These are phyloP conservation scores for Fringilla coelebs DNA, from an alignment of 2,797 vertebrate genomes.

Conservation along the genomic window DNA sequence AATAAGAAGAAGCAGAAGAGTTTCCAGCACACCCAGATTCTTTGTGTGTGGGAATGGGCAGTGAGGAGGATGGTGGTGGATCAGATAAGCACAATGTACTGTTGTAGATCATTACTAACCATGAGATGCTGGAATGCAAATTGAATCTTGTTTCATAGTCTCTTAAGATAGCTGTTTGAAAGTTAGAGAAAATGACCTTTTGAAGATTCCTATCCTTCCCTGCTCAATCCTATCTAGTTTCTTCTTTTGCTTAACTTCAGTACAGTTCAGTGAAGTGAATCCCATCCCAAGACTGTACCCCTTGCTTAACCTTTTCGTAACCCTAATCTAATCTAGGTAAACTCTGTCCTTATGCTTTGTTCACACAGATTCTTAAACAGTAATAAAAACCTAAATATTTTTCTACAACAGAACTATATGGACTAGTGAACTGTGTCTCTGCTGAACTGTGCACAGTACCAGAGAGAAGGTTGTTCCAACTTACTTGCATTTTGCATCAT, in stretches of 20 bases:
- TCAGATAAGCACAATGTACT: not conserved
- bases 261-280: not conserved
- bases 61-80: not conserved
- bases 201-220: not conserved
- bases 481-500: not conserved
- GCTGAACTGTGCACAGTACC: not conserved
- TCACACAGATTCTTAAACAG: not conserved
- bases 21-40: not conserved
- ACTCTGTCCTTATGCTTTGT: not conserved
- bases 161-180: not conserved
- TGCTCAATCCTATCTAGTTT: not conserved
- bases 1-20: not conserved
- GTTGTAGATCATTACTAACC: not conserved
- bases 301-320: not conserved
- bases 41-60: not conserved
- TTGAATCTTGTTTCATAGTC: not conserved
- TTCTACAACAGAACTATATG: not conserved
- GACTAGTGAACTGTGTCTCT: not conserved
- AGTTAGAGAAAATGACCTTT: not conserved
- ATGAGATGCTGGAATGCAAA: not conserved
- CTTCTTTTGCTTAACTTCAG: not conserved
- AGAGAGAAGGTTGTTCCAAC: not conserved
- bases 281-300: not conserved
- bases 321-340: not conserved
- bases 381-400: not conserved